phyloP scores from a whole-genome alignment of 2,888 invertebrate species.

The Petrolisthes cinctipes region DNA sequence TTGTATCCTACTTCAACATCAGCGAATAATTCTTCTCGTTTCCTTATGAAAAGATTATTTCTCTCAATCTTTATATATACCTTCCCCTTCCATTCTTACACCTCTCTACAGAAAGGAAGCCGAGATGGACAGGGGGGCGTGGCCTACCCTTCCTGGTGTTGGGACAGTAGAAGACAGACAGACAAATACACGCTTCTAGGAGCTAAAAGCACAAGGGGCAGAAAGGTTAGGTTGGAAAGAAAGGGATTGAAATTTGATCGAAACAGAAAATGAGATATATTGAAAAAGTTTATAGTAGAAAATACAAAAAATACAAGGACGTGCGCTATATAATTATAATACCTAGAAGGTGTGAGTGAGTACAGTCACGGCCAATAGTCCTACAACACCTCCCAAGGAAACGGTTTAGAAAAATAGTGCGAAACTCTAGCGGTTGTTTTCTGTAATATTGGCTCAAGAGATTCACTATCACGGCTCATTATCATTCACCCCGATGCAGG shows the following conservation, averaged over 20 bases:
- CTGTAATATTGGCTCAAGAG: no score
- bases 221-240: background rate
- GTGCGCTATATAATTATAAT: no score
- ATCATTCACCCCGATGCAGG: no score
- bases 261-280: background rate
- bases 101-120: background rate
- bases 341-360: no score
- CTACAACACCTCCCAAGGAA: no score
- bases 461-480: no score
- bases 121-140: background rate
- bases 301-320: background rate
- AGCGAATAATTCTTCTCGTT: no score
- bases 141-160: background rate
- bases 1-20: background rate
- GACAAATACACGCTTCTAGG: background rate
- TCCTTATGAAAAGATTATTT: background rate
- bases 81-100: background rate
- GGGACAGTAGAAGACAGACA: background rate
- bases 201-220: background rate
- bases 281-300: background rate
- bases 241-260: background rate
- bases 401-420: no score
- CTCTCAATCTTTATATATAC: background rate
- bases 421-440: no score
- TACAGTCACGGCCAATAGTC: no score